Base-by-base conservation (phyloP, 1,140 invertebrate species). In the Aphelenchoides fujianensis region DNA sequence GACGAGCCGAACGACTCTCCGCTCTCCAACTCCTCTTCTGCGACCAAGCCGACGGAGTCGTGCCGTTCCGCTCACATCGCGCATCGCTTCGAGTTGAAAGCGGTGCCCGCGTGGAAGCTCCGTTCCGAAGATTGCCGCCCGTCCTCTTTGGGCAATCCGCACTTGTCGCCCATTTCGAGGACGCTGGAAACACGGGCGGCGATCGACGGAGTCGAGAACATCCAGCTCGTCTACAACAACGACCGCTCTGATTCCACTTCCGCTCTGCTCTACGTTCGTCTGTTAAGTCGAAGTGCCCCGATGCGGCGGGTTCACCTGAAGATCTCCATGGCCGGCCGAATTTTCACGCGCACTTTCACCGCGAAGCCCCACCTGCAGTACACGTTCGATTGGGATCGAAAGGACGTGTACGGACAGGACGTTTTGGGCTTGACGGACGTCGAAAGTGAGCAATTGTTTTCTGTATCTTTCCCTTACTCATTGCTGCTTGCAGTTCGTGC, bases 1-100 rank as follows among this genome's bases (percentile, higher is more conserved):
- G 53, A 71, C 66, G 41, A 71, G 31, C 32, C 28, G 9, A 12
- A 68, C 16, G 37, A 69, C 19, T 28, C 75, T 23, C 53, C 35
- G 19, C 16, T 59, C 3, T 31, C 19, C 34, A 71, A 73, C 16
- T 41, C n/a, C 19, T 63, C 16, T 23, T 52, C 34, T 12, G 12
- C 41, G 41, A 59, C 23, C 7, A 59, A 59, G 7, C 19, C 19
- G 23, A 7, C 5, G 5, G 55, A 59, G 34, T 5, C 5, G 34
- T 59, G 55, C 23, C 55, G 55, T 30, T 59, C 55, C 19, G 55
- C 19, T 59, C 55, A 59, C 5, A 5, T 59, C 19, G 23, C 5
- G 28, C 55, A 59, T 32, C 28, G 34, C 7, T 59, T 59, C 55
- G 19, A 5, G 55, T 32, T 19, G 5, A 59, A 59, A 7, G 5